Base-by-base conservation (phyloP, 2,113 vertebrate species). In the Chaetodon trifascialis region DNA sequence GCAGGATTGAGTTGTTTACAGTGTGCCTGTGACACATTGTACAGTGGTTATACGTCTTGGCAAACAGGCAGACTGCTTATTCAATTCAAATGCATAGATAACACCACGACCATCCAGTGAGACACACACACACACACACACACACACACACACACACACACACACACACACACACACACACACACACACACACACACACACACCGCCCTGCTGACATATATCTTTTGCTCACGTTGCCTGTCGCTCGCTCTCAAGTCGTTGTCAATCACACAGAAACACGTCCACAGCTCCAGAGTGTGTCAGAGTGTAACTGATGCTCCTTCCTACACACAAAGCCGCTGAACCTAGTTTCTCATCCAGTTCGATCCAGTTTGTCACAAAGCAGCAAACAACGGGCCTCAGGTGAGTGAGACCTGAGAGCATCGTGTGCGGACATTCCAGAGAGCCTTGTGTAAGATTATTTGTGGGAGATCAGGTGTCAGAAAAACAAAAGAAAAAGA, bases 381-480 rank as follows among this genome's bases (percentile, higher is more conserved):
- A 84, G 81, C 74, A 25, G 63, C 46, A n/a, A 36, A 34, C 69
- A 11, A 58, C 40, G 2, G 59, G 64, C 73, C 75, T 80, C 82
- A 85, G 87, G 83, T 83, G 82, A 87, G 74, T 34, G 83, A 76
- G 76, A 84, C 85, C 51, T 68, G 79, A 88, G 76, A 73, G 25
- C 54, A 40, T 17, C 3, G 0, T 12, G 25, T 55, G 73, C 5
- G 1, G 66, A 82, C 72, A 80, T 87, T 70, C 70, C 85, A 56
- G 55, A 44, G 46, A 63, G 38, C 11, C 63, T 54, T 55, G 56
- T 51, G 58, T 44, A 47, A 62, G 77, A 70, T 64, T 75, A 42
- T 74, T 77, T 49, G 10, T 60, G 11, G 46, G 70, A 38, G 70
- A 44, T 90, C 76, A 49, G 62, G 69, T 89, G 60, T 82, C 86